A percentile compares a stretch with the other conserved stretches of the same genome.
Conservation (phyloP, 2,888 invertebrate genomes). For the Plemyria rubiginata region DNA sequence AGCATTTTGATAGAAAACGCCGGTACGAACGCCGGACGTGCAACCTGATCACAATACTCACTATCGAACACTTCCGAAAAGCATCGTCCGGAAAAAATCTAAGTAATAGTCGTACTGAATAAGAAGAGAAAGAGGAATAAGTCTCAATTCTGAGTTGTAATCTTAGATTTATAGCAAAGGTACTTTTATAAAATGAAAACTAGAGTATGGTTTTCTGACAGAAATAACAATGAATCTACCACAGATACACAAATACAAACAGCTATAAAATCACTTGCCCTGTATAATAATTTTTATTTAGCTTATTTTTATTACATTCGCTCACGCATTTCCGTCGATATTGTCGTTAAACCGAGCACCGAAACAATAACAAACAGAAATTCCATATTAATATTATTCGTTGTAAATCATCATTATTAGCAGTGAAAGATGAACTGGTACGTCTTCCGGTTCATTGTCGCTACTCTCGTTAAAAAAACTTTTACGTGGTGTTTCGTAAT, state of each 20-base stretch:
- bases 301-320: conserved; percentile 46
- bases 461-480: not conserved
- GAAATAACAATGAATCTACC: conserved; percentile 6
- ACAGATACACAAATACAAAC: conserved; percentile 24
- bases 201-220: not conserved
- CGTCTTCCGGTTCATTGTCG: not conserved
- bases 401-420: conserved; percentile 16
- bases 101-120: too few relatives aligned
- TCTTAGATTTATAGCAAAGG: not conserved
- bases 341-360: conserved; percentile 42
- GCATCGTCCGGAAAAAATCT: too few relatives aligned
- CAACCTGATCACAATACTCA: not conserved
- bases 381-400: conserved; percentile 34
- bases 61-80: not conserved
- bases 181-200: not conserved
- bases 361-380: conserved; percentile 42
- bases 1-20: not conserved
- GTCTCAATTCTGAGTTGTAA: not conserved
- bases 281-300: conserved; percentile 47
- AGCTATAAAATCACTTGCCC: conserved; percentile 43
- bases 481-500: too few relatives aligned
- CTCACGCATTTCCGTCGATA: conserved; percentile 53
- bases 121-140: not conserved
- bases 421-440: not conserved
- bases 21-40: not conserved